Evolutionary conservation across 2,113 vertebrate genomes (phyloP), one percentile per base, ranked within the genome.

Genomic region (Microtus pennsylvanicus): DNA sequence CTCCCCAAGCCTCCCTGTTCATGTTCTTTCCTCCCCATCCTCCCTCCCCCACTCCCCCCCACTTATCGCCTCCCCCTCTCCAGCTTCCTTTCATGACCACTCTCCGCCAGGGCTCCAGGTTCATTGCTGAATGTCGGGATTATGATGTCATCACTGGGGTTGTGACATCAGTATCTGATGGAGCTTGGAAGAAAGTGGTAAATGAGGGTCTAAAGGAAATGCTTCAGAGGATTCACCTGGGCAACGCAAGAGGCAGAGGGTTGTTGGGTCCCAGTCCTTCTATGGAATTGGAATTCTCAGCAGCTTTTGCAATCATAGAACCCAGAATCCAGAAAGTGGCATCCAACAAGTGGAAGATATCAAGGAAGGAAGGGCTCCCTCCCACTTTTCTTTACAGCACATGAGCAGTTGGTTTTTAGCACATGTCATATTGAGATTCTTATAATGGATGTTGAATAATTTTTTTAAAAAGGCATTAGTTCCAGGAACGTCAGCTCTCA

Each of bases 191-290:
- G 0, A 2, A 55, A 55, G 45, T 2, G 1, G 11, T 28, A 77
- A 78, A 91, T 55, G 78, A 22, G 28, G 30, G 21, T 58, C 16
- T 1, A 1, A 30, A n/a, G 58, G 1, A 7, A 16, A 50, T 22
- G 33, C 21, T 14, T 1, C 13, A 70, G 38, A 42, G n/a, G 35
- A 22, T 72, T 19, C n/a, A 19, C 70, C 65, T 2, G 47, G 33
- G 30, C 17, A 0, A 22, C 13, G 2, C 2, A 0, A 1, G 30
- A 52, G 35, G 35, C 17, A 0, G 0, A 22, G 30, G 4, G 0
- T 6, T 12, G 0, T 6, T 12, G 2, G 1, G 10, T 8, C 42
- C n/a, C 17, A 7, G 9, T 7, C 55, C 61, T 10, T 47, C 35
- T 47, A 2, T 0, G 13, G 76, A 6, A 6, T 10, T 2, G 0